phyloP scores from a whole-genome alignment of 2,797 vertebrate species.

The Miichthys miiuy region DNA sequence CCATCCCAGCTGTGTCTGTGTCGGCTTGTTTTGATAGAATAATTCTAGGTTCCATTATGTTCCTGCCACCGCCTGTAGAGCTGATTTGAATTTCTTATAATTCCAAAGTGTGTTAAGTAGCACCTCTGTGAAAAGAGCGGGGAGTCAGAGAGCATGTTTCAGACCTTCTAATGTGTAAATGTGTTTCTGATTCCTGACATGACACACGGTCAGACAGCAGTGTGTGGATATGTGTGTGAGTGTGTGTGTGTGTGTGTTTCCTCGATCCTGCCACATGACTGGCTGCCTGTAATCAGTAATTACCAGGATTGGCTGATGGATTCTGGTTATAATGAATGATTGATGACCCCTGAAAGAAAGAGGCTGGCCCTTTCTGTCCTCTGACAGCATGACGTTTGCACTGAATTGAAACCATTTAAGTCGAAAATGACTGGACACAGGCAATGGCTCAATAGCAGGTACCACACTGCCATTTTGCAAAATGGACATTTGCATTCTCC shows the following conservation, averaged over 20 bases:
- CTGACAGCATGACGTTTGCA: conserved; percentile 77
- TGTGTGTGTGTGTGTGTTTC: conserved; percentile 49
- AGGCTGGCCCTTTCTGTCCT: conserved; percentile 70
- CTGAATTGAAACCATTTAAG: conserved; percentile 85
- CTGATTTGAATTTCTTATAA: conserved; percentile 84
- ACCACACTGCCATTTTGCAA: conserved; percentile 65
- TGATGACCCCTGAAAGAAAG: conserved; percentile 80
- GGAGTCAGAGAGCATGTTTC: conserved; percentile 53
- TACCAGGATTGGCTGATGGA: conserved; percentile 84
- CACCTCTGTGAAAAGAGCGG: conserved; percentile 80
- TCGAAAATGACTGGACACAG: conserved; percentile 78
- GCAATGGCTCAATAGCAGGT: conserved; percentile 68
- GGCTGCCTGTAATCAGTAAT: conserved; percentile 85
- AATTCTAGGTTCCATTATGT: conserved; percentile 88
- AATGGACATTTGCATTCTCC: conserved; percentile 63
- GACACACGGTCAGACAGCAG: conserved; percentile 69
- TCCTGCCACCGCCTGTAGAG: conserved; percentile 78
- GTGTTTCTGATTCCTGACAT: conserved; percentile 80
- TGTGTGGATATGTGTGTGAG: conserved; percentile 16
- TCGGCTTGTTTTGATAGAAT: conserved; percentile 86
- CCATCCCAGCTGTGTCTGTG: conserved; percentile 63
- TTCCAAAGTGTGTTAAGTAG: conserved; percentile 83
- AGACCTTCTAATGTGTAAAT: conserved; percentile 84
- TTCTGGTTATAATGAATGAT: conserved; percentile 84
- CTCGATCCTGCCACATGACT: conserved; percentile 66